These are phyloP conservation scores for Steinernema feltiae DNA, from an alignment of 1,140 invertebrate species.

Conservation along the genomic window DNA sequence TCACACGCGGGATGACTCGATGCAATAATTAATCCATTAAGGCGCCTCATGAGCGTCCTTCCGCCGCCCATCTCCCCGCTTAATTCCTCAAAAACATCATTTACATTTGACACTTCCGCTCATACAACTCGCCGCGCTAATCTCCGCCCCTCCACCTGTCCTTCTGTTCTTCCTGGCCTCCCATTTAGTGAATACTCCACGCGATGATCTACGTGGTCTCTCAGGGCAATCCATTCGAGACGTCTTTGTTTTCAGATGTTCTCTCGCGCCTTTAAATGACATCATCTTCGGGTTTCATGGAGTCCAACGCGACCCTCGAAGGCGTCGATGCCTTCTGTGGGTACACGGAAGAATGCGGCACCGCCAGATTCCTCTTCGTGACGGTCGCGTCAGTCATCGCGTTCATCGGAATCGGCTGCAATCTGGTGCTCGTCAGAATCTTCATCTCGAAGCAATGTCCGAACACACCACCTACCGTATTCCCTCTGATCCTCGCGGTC, in stretches of 20 bases:
- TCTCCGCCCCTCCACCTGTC: not conserved
- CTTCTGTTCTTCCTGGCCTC: no score
- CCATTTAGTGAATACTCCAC: no score
- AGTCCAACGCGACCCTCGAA: not conserved
- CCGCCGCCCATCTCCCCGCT: not conserved
- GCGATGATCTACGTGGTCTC: no score
- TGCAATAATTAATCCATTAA: constrained; percentile 8
- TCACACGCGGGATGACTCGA: not conserved
- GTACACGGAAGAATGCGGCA: constrained; percentile 23
- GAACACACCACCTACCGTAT: constrained; percentile 26
- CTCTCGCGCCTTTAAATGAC: not conserved
- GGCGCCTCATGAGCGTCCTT: not conserved
- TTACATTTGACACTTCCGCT: not conserved
- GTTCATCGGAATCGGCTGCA: constrained; percentile 17
- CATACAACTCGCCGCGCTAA: not conserved
- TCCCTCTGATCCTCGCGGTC: constrained; percentile 20
- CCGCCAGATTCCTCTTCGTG: constrained; percentile 23
- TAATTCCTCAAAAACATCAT: not conserved
- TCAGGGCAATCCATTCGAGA: no score
- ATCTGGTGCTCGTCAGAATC: constrained; percentile 19
- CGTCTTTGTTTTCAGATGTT: not conserved
- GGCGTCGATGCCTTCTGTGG: constrained; percentile 17
- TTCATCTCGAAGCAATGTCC: constrained; percentile 16
- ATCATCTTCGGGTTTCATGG: not conserved
- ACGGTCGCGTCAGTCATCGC: constrained; percentile 9